Base-by-base conservation (phyloP, 2,797 vertebrate species). In the Gambusia yucatana region DNA sequence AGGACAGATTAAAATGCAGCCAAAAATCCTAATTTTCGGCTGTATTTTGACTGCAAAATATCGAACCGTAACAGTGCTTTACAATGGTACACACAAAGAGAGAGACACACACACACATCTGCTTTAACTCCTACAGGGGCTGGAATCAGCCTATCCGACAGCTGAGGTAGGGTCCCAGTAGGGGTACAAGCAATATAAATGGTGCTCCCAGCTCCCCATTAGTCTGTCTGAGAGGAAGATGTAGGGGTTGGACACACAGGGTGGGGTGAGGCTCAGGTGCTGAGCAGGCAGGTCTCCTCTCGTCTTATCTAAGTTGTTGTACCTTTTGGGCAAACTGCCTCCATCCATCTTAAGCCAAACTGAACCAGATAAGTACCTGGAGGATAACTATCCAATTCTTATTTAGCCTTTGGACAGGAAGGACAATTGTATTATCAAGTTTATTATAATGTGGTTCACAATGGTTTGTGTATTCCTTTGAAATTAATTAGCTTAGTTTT, bases 211-310 rank as follows among this genome's bases (percentile, higher is more conserved):
- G 73, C 82, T 85, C 82, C 81, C 80, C 88, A 94, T 93, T 92
- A 91, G 88, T 93, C 89, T 89, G 88, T 90, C 88, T 89, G 88
- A 89, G 87, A 71, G 74, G 84, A 82, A 83, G 87, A 87, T 83
- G 76, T 84, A 87, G 84, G 86, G 83, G 86, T 82, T 70, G 84
- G 87, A 82, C 33, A 22, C 67, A 67, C 72, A 44, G 84, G 91
- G 83, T 76, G 84, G 88, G 87, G 90, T 91, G 85, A 81, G 76
- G 75, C 82, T 92, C 93, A 93, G 91, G 89, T 92, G 91, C 81
- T 84, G 86, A 86, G 80, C 87, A 88, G 82, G 92, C 84, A 82
- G 75, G 46, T 82, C 74, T 57, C 17, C 39, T 61, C 75, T 78
- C 36, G 63, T 88, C 82, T 91, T 89, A 87, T 91, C 82, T 75